Conservation (phyloP, 1,140 invertebrate species). For the Drosophila leontia region DNA sequence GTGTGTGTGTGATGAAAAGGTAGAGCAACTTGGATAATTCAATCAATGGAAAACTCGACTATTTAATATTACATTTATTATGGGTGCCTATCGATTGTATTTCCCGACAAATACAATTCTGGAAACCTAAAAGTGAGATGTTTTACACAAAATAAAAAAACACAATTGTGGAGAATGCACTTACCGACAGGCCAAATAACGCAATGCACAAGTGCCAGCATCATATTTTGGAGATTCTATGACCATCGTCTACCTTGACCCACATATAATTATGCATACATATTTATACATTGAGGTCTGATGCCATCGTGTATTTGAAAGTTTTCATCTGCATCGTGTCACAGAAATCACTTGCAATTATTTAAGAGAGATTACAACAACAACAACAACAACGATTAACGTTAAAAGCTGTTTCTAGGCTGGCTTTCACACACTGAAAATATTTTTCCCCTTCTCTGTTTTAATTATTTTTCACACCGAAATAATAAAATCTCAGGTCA, state of each 20-base stretch:
- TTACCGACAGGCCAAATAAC: conserved; percentile 20
- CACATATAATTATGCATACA: conserved; percentile 27
- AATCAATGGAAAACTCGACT: conserved; percentile 11
- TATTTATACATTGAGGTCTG: conserved; percentile 14
- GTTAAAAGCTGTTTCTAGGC: conserved; percentile 9
- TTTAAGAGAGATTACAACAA: neutral
- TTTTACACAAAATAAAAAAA: neutral
- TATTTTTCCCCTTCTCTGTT: neutral
- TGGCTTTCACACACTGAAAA: conserved; percentile 2
- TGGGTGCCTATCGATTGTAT: conserved; percentile 5
- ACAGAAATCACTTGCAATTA: conserved; percentile 21
- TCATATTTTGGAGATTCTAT: conserved; percentile 23
- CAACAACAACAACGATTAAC: neutral
- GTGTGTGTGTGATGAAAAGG: neutral
- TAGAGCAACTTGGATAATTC: conserved; percentile 6
- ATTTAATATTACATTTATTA: conserved; percentile 16
- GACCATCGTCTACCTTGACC: conserved; percentile 31
- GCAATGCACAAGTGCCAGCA: conserved; percentile 19
- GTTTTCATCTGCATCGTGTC: conserved; percentile 1
- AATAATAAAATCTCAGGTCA: conserved; percentile 1
- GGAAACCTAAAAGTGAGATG: neutral
- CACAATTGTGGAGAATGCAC: neutral
- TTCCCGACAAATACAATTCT: conserved; percentile 7
- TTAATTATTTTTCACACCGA: neutral
- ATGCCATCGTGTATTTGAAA: neutral